phyloP scores from a whole-genome alignment of 2,888 invertebrate species.

The Clivina fossor region DNA sequence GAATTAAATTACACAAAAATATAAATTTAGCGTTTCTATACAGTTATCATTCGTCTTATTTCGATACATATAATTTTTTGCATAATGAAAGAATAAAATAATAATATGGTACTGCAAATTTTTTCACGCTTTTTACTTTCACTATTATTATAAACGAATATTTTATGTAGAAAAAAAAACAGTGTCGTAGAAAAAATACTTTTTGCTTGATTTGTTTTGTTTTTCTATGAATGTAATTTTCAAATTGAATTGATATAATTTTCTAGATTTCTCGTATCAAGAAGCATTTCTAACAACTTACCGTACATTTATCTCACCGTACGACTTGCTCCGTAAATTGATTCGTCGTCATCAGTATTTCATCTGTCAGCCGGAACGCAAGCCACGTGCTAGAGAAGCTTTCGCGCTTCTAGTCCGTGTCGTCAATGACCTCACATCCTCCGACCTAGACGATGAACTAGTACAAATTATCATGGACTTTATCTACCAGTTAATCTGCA shows the following conservation, averaged over 20 bases:
- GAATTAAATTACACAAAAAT: too few species aligned
- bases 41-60: too few species aligned
- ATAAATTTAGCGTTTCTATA: too few species aligned
- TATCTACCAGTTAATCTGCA: conserved; percentile 88
- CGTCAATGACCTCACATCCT: conserved; percentile 93
- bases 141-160: too few species aligned
- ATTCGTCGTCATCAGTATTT: conserved; percentile 78
- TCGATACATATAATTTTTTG: too few species aligned
- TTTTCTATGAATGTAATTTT: conserved; percentile 17
- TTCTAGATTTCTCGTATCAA: conserved; percentile 86
- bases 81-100: too few species aligned
- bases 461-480: conserved; percentile 87
- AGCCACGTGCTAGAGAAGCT: conserved; percentile 79
- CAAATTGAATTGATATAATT: background rate
- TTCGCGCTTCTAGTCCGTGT: conserved; percentile 92
- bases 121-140: too few species aligned
- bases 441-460: conserved; percentile 80
- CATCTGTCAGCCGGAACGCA: conserved; percentile 71
- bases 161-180: too few species aligned
- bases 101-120: too few species aligned
- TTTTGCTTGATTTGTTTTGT: conserved; percentile 1
- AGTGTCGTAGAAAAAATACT: too few species aligned
- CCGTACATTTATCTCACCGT: conserved; percentile 89
- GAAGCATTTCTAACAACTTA: conserved; percentile 99
- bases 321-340: conserved; percentile 82